Conservation (phyloP, 2,888 invertebrate genomes). For the Lampropteryx suffumata region DNA sequence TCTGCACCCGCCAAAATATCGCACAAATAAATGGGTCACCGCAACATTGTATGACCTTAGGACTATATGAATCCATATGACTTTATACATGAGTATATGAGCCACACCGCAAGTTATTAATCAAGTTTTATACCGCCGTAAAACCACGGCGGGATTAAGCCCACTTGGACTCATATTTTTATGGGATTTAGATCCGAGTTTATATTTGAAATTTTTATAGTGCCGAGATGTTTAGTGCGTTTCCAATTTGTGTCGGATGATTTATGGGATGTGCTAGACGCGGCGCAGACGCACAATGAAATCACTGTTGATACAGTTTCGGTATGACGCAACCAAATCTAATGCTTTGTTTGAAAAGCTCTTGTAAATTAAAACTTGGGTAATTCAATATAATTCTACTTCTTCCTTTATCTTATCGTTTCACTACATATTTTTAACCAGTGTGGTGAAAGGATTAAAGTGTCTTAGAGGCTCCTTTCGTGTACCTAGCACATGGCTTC, state of each 20-base stretch:
- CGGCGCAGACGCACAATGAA: slow-evolving; percentile 53
- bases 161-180: slow-evolving; percentile 78
- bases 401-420: too few relatives aligned
- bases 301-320: slow-evolving; percentile 24
- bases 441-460: too few relatives aligned
- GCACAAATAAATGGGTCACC: slow-evolving; percentile 68
- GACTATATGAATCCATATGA: slow-evolving; percentile 33
- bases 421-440: too few relatives aligned
- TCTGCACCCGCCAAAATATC: slow-evolving; percentile 73
- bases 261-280: slow-evolving; percentile 73
- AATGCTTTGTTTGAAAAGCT: slow-evolving; percentile 26
- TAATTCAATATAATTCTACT: too few relatives aligned
- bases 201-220: slow-evolving; percentile 72
- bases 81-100: slow-evolving; percentile 23
- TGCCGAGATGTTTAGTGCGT: slow-evolving; percentile 62
- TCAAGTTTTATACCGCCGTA: slow-evolving; percentile 78
- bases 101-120: slow-evolving; percentile 68
- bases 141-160: slow-evolving; percentile 75
- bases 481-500: too few relatives aligned
- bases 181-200: slow-evolving; percentile 78
- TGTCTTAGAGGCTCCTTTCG: too few relatives aligned
- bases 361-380: slow-evolving; percentile 18
- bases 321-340: slow-evolving; percentile 21
- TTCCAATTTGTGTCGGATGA: slow-evolving; percentile 74
- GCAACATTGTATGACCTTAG: slow-evolving; percentile 71